A percentile compares a stretch with the other conserved stretches of the same genome.
Conservation (phyloP, 2,113 vertebrate species). For the Chloropsis hardwickii region DNA sequence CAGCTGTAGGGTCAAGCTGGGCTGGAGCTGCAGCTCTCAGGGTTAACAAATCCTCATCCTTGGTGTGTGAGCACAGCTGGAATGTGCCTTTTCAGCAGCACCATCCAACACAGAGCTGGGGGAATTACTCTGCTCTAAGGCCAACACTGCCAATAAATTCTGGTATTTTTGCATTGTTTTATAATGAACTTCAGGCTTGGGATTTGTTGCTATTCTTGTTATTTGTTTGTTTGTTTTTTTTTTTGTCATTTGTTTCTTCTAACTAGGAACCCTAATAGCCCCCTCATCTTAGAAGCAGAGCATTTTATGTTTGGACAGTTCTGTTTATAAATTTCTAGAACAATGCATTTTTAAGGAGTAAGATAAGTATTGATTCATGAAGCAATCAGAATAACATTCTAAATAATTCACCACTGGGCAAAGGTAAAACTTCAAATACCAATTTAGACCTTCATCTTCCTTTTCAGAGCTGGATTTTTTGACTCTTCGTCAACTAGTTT, state of each 20-base stretch:
- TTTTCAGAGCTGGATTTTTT: background rate
- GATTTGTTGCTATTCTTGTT: background rate
- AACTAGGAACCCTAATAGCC: background rate
- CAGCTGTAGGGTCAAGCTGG: background rate
- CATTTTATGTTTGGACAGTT: background rate
- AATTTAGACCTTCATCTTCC: background rate
- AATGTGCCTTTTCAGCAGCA: background rate
- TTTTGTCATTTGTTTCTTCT: background rate
- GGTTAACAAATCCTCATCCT: background rate
- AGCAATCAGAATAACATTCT: background rate
- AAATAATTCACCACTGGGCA: conserved; percentile 18
- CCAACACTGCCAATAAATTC: background rate
- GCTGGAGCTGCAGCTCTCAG: background rate
- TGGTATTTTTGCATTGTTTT: background rate
- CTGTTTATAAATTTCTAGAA: background rate
- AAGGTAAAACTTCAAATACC: background rate
- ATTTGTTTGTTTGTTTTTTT: background rate
- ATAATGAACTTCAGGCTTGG: background rate
- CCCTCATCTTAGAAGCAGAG: background rate
- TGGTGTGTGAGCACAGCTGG: background rate
- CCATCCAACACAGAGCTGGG: background rate
- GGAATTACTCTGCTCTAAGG: background rate
- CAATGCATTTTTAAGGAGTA: background rate
- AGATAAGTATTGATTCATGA: background rate
- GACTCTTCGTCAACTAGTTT: background rate